phyloP scores from a whole-genome alignment of 2,888 invertebrate genomes.

The Pammene aurita region DNA sequence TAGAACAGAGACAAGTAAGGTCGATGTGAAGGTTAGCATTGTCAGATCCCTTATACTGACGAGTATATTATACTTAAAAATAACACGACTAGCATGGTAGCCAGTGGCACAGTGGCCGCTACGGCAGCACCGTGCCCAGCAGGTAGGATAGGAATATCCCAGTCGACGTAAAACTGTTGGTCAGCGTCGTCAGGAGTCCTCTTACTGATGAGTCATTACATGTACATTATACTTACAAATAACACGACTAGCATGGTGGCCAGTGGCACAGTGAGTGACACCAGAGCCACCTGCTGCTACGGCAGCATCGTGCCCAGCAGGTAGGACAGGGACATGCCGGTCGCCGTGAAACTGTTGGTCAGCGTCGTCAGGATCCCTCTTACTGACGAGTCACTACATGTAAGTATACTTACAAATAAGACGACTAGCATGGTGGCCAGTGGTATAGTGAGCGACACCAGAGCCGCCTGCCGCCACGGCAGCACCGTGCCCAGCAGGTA shows the following conservation, averaged over 20 bases:
- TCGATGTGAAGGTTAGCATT: not conserved
- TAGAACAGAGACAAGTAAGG: not conserved
- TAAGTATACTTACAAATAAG: slow-evolving; percentile 71
- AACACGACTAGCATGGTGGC: slow-evolving; percentile 78
- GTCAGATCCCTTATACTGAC: not conserved
- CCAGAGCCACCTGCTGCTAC: slow-evolving; percentile 81
- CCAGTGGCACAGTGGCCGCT: slow-evolving; percentile 80
- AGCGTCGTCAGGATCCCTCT: slow-evolving; percentile 81
- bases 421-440: slow-evolving; percentile 78
- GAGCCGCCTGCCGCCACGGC: slow-evolving; percentile 81
- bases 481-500: slow-evolving; percentile 79
- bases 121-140: slow-evolving; percentile 79
- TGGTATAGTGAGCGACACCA: slow-evolving; percentile 77
- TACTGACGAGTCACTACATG: slow-evolving; percentile 75
- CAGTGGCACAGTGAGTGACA: slow-evolving; percentile 77
- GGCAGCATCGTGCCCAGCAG: slow-evolving; percentile 78
- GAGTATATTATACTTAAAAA: slow-evolving; percentile 67
- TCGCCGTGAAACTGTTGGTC: slow-evolving; percentile 74
- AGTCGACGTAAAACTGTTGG: slow-evolving; percentile 74
- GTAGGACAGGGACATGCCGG: slow-evolving; percentile 80
- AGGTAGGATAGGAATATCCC: slow-evolving; percentile 76
- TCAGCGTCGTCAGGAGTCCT: slow-evolving; percentile 79
- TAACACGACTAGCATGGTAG: slow-evolving; percentile 77
- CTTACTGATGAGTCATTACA: slow-evolving; percentile 79
- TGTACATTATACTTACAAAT: slow-evolving; percentile 69